These are phyloP conservation scores for Lithosia quadra DNA, from an alignment of 2,888 invertebrate species.

Conservation along the genomic window DNA sequence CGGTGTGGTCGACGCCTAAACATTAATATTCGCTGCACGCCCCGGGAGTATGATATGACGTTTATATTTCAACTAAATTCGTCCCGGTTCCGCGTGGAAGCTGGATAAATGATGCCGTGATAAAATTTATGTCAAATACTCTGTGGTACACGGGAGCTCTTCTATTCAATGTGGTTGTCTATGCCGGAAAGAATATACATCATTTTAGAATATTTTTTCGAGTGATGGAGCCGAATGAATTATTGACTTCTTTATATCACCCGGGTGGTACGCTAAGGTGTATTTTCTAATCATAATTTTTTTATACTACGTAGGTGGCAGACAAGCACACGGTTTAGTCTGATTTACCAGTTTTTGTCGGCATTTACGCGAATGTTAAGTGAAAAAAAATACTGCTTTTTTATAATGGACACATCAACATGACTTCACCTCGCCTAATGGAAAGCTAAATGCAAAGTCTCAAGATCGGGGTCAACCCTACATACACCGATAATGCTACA, in stretches of 20 bases:
- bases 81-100: not conserved
- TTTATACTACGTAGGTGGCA: not conserved
- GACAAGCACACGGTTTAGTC: no score
- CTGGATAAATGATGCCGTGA: constrained; percentile 11
- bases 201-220: not conserved
- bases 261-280: not conserved
- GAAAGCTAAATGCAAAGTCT: no score
- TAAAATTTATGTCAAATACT: not conserved
- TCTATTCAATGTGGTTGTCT: not conserved
- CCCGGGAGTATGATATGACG: constrained; percentile 7
- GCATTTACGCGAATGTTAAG: no score
- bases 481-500: no score
- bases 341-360: no score
- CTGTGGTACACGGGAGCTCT: not conserved
- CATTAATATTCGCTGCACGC: constrained; percentile 16
- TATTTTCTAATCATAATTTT: no score
- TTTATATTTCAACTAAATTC: constrained; percentile 22
- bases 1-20: not conserved
- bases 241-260: no score
- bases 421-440: no score
- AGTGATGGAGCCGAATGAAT: not conserved
- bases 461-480: no score
- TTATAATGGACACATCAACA: no score
- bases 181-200: not conserved
- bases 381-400: no score